Conservation (phyloP, 2,113 vertebrate genomes). For the Carlito syrichta region DNA sequence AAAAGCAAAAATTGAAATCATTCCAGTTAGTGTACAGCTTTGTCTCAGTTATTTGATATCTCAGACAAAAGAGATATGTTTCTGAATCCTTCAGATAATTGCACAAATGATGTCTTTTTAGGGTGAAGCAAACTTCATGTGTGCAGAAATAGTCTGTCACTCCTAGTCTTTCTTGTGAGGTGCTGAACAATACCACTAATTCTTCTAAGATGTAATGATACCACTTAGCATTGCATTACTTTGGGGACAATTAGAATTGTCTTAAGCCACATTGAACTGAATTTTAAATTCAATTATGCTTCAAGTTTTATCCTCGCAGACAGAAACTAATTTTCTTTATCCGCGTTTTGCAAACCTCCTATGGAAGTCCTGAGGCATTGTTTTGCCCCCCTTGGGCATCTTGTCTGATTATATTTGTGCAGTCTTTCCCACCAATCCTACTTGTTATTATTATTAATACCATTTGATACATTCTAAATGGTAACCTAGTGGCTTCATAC, state of each 20-base stretch:
- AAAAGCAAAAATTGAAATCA: background rate
- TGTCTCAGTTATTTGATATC: background rate
- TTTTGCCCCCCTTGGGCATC: background rate
- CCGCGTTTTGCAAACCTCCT: slow-evolving; percentile 16
- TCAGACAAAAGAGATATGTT: background rate
- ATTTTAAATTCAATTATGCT: slow-evolving; percentile 47
- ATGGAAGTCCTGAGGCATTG: background rate
- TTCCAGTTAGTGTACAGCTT: background rate
- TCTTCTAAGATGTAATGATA: slow-evolving; percentile 18
- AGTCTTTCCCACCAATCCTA: background rate
- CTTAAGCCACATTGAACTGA: background rate
- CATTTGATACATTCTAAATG: slow-evolving; percentile 56
- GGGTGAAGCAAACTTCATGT: background rate
- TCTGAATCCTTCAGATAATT: background rate
- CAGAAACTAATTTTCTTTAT: slow-evolving; percentile 35
- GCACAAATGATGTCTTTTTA: background rate
- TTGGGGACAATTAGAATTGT: slow-evolving; percentile 22
- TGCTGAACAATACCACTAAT: background rate
- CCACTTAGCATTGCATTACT: background rate
- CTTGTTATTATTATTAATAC: slow-evolving; percentile 50
- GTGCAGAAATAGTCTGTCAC: background rate
- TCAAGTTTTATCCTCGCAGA: slow-evolving; percentile 26
- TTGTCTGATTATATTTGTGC: slow-evolving; percentile 29
- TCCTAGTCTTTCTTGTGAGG: background rate
- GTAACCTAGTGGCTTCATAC: background rate